Conservation (phyloP, 1,140 invertebrate species). For the Planococcus citri region DNA sequence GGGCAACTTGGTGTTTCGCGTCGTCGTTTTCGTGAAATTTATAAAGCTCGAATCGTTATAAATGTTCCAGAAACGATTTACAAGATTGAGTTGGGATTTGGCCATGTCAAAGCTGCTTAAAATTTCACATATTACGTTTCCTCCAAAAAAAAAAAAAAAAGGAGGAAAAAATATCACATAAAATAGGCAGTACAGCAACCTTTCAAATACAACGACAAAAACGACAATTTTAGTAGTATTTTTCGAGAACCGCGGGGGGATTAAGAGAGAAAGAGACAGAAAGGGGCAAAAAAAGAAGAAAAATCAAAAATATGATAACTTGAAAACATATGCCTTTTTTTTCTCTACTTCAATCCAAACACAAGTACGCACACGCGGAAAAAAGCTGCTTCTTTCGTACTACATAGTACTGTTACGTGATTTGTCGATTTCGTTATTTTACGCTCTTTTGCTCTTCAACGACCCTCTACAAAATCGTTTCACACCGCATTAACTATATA, state of each 20-base stretch:
- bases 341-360: too few species aligned
- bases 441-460: slow-evolving; percentile 6
- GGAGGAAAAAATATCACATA: too few species aligned
- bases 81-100: neutral
- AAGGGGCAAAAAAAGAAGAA: too few species aligned
- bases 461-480: neutral
- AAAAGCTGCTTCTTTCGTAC: neutral
- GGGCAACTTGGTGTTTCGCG: too few species aligned
- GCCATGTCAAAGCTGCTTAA: too few species aligned
- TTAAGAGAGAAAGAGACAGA: too few species aligned
- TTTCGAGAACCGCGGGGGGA: neutral
- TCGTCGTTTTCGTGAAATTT: neutral
- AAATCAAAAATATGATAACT: neutral
- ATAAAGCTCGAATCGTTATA: too few species aligned
- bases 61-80: neutral
- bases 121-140: too few species aligned
- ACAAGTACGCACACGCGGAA: neutral
- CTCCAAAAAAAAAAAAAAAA: too few species aligned
- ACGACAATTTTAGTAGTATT: neutral
- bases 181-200: too few species aligned
- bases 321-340: neutral
- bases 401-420: neutral
- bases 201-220: too few species aligned
- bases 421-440: slow-evolving; percentile 3
- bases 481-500: neutral